Evolutionary conservation across 2,888 invertebrate genomes (phyloP).

Genomic region (Dryadula phaetusa): DNA sequence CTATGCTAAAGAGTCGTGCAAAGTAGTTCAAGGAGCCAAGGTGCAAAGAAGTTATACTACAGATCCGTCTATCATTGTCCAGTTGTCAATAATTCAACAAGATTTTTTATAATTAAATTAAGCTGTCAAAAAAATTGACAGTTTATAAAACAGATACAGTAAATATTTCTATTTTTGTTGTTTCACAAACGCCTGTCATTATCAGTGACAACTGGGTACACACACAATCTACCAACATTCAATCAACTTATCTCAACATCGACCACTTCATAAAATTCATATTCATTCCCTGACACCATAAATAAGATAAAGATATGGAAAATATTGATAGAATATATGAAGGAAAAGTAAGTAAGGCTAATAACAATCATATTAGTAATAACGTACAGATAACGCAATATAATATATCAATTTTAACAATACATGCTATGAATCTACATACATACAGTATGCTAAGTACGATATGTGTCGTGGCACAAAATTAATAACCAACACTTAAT

Average conservation of each 20-base stretch:
- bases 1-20: constrained; percentile 29
- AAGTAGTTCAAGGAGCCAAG: constrained; percentile 19
- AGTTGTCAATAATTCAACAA: neutral
- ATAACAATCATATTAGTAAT: constrained; percentile 49
- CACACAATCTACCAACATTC: constrained; percentile 60
- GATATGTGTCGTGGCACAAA: constrained; percentile 32
- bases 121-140: no score
- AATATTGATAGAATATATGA: constrained; percentile 69
- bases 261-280: constrained; percentile 71
- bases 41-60: constrained; percentile 20
- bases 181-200: no score
- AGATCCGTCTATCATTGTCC: constrained; percentile 12
- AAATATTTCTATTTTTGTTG: no score
- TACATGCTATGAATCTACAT: constrained; percentile 30
- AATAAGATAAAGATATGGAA: constrained; percentile 61
- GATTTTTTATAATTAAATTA: no score
- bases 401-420: constrained; percentile 21
- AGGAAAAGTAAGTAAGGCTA: constrained; percentile 71
- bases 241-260: constrained; percentile 69
- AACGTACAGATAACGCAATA: constrained; percentile 31
- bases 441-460: constrained; percentile 27
- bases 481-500: constrained; percentile 41
- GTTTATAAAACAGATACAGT: no score
- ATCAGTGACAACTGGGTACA: constrained; percentile 13
- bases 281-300: constrained; percentile 63